A percentile compares a stretch with the other conserved stretches of the same genome.
phyloP scores from a whole-genome alignment of 92 coral and sea anemone genomes.

The Actinernus sp. region DNA sequence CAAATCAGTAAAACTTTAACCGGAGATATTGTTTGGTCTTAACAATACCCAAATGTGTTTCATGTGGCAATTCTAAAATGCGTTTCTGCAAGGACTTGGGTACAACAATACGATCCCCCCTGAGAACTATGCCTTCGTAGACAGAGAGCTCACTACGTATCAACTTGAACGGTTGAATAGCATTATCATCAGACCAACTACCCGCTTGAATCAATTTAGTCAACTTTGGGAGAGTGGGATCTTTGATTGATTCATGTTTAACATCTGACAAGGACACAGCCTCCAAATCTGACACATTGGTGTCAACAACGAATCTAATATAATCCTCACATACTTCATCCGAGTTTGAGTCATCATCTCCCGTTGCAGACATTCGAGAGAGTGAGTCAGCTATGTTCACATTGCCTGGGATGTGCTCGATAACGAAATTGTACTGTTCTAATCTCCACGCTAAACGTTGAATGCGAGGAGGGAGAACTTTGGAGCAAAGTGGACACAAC shows the following conservation, averaged over 20 bases:
- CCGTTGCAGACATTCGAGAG: slow-evolving; percentile 1
- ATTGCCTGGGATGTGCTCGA: slow-evolving; percentile 1
- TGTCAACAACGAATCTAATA: slow-evolving; percentile 8
- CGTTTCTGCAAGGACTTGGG: slow-evolving; percentile 17
- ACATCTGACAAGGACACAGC: slow-evolving; percentile 39
- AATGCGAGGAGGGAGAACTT: too few species aligned
- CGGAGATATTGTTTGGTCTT: too few species aligned
- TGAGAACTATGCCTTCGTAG: slow-evolving; percentile 28
- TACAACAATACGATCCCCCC: slow-evolving; percentile 37
- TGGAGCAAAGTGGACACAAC: too few species aligned
- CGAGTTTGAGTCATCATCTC: not conserved
- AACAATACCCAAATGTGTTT: slow-evolving; percentile 53
- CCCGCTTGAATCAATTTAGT: slow-evolving; percentile 8
- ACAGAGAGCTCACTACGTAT: slow-evolving; percentile 28
- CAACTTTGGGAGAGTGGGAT: slow-evolving; percentile 4
- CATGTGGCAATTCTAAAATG: slow-evolving; percentile 32
- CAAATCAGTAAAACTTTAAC: too few species aligned
- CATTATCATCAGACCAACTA: slow-evolving; percentile 8
- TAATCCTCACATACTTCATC: slow-evolving; percentile 26
- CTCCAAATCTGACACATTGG: slow-evolving; percentile 6
- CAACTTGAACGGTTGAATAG: slow-evolving; percentile 2
- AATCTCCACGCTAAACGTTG: too few species aligned
- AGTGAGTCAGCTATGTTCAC: slow-evolving; percentile 12
- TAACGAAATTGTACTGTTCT: slow-evolving; percentile 20
- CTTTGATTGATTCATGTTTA: slow-evolving; percentile 1